Evolutionary conservation across 2,888 invertebrate genomes (phyloP).

Genomic region (Vesta saturnalis): DNA sequence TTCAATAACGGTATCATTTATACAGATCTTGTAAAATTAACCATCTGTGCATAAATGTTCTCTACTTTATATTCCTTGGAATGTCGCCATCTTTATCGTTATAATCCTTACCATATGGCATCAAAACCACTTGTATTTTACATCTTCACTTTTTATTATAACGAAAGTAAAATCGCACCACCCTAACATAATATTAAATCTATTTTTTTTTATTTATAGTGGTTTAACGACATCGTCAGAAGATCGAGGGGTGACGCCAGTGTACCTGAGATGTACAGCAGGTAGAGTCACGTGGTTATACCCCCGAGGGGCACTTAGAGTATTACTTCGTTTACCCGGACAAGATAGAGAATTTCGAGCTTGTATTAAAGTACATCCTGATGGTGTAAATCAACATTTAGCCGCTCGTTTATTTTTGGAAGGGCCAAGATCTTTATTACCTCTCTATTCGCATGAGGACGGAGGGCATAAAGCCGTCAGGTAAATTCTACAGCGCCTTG

Average conservation of each 20-base stretch:
- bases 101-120: conserved; percentile 18
- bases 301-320: conserved; percentile 77
- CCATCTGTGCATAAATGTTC: conserved; percentile 16
- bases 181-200: neutral
- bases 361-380: conserved; percentile 70
- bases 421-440: conserved; percentile 68
- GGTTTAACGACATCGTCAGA: conserved; percentile 64
- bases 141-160: neutral
- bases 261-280: conserved; percentile 79
- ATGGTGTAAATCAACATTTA: conserved; percentile 48
- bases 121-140: too few relatives aligned
- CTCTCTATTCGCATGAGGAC: conserved; percentile 68
- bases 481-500: conserved; percentile 49
- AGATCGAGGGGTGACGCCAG: conserved; percentile 75
- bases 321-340: conserved; percentile 68
- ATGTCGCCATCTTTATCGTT: conserved; percentile 3
- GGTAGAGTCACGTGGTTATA: conserved; percentile 80
- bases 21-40: conserved; percentile 15
- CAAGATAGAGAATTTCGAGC: conserved; percentile 74
- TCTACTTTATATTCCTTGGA: conserved; percentile 11
- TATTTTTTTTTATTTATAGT: conserved; percentile 62
- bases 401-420: conserved; percentile 73
- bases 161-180: neutral
- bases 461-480: conserved; percentile 60
- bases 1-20: conserved; percentile 15